Conservation (phyloP, 2,888 invertebrate genomes). For the Drosophila multiciliata region DNA sequence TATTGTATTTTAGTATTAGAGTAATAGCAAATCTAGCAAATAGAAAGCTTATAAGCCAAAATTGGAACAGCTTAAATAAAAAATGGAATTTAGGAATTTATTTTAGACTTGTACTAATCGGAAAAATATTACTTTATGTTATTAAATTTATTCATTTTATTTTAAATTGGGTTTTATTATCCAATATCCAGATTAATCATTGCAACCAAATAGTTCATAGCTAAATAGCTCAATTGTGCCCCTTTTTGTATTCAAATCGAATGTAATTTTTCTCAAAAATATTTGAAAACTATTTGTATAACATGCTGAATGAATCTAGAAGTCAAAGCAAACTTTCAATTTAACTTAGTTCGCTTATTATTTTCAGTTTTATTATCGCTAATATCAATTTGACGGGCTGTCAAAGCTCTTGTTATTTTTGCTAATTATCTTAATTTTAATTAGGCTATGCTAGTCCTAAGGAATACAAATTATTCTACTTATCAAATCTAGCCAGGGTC, state of each 20-base stretch:
- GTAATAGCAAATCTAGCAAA: neutral
- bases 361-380: neutral
- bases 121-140: neutral
- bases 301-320: neutral
- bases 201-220: no score
- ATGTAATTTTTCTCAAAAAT: neutral
- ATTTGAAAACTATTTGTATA: neutral
- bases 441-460: neutral
- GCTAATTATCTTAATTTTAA: neutral
- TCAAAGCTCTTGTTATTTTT: neutral
- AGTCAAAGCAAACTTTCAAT: neutral
- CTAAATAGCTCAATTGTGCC: neutral
- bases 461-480: neutral
- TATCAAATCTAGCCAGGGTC: neutral
- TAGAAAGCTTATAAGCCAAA: neutral
- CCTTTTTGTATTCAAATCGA: neutral
- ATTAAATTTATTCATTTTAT: neutral
- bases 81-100: neutral
- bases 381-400: neutral
- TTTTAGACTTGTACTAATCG: neutral
- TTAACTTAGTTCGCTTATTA: neutral
- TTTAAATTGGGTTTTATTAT: neutral
- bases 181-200: neutral
- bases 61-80: fast-evolving
- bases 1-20: neutral